phyloP scores from a whole-genome alignment of 2,113 vertebrate genomes.

The Leiothrix lutea region DNA sequence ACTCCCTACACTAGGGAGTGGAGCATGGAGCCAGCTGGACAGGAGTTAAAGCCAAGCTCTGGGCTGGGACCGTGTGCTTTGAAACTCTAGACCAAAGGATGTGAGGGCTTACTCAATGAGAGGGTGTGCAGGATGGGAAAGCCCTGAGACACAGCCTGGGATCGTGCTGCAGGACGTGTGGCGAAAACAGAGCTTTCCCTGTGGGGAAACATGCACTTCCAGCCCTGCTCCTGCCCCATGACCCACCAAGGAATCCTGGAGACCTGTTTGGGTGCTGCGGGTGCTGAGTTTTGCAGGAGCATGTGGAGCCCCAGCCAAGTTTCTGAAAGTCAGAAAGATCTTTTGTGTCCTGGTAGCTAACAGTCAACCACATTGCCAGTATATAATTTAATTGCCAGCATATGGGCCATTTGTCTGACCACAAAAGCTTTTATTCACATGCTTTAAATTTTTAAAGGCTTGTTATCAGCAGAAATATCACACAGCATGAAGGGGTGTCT shows the following conservation, averaged over 20 bases:
- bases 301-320: neutral
- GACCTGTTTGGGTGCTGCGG: neutral
- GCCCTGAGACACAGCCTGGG: fast-evolving
- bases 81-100: neutral
- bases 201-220: fast-evolving
- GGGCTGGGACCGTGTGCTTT: neutral
- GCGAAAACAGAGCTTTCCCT: neutral
- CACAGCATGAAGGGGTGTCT: neutral
- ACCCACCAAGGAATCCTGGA: fast-evolving
- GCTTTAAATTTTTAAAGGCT: conserved; percentile 17
- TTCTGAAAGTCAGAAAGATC: neutral
- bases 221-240: neutral
- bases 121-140: neutral
- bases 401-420: conserved; percentile 4
- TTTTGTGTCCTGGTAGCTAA: neutral
- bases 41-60: neutral
- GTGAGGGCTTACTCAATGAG: neutral
- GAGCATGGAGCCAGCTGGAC: conserved; percentile 9
- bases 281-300: neutral
- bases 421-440: neutral
- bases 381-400: conserved; percentile 14
- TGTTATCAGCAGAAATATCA: neutral
- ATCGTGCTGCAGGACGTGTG: fast-evolving
- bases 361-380: neutral
- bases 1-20: neutral